A percentile compares a stretch with the other conserved stretches of the same genome.
Evolutionary conservation across 1,140 invertebrate species (phyloP).

Genomic region (Marisa cornuarietis): DNA sequence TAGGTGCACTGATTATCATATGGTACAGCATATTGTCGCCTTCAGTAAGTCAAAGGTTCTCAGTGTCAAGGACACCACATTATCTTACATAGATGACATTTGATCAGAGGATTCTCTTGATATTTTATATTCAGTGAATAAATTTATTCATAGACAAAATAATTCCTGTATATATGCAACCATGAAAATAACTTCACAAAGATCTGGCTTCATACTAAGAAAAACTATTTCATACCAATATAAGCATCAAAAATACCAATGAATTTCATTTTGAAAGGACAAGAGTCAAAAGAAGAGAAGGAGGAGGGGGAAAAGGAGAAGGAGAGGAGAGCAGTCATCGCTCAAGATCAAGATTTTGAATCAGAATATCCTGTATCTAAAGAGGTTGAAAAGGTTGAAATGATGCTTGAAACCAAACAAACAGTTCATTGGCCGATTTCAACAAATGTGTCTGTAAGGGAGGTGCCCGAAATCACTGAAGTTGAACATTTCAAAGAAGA

Average conservation of each 20-base stretch:
- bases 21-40: no score
- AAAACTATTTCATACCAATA: background rate
- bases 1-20: no score
- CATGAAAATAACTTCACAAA: background rate
- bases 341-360: constrained; percentile 1
- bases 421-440: background rate
- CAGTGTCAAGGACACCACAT: no score
- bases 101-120: no score
- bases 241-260: background rate
- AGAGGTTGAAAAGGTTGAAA: constrained; percentile 3
- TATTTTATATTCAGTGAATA: no score
- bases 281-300: constrained; percentile 13
- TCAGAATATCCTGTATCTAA: constrained; percentile 24
- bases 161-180: background rate
- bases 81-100: no score
- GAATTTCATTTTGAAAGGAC: constrained; percentile 18
- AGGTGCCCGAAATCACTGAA: constrained; percentile 8
- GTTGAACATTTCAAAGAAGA: constrained; percentile 9
- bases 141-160: background rate
- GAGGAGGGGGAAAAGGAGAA: constrained; percentile 19
- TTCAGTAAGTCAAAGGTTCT: no score
- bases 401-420: constrained; percentile 5
- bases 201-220: background rate
- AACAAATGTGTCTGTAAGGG: constrained; percentile 22
- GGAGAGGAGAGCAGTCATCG: constrained; percentile 6